A percentile compares a stretch with the other conserved stretches of the same genome.
Conservation (phyloP, 2,797 vertebrate species). For the Lepus townsendii region DNA sequence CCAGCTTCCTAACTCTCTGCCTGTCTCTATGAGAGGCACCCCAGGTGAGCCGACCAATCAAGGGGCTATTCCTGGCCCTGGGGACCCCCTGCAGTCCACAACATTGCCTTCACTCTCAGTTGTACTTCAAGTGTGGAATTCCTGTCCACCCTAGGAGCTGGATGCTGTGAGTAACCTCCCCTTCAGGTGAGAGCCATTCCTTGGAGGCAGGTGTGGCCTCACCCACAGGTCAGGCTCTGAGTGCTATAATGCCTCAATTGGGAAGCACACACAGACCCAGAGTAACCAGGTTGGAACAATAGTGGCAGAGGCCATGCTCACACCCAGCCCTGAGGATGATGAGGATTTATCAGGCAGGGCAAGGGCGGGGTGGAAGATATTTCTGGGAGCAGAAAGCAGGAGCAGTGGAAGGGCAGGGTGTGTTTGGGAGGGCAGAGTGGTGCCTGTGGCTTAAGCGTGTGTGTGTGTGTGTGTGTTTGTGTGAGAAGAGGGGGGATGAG, state of each 20-base stretch:
- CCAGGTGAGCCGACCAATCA: fast-evolving
- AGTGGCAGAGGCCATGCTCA: background rate
- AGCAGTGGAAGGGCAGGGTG: background rate
- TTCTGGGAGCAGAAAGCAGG: background rate
- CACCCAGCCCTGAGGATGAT: background rate
- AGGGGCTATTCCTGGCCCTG: background rate
- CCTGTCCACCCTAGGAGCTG: background rate
- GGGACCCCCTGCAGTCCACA: background rate
- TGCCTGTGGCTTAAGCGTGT: background rate
- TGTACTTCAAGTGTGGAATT: background rate
- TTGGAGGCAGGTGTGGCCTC: background rate
- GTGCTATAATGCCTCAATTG: background rate
- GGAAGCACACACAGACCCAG: background rate
- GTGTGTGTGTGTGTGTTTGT: too few relatives aligned
- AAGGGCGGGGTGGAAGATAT: slow-evolving; percentile 20
- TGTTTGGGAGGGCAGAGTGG: background rate
- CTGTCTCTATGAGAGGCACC: background rate
- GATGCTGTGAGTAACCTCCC: too few relatives aligned
- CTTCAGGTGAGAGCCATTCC: background rate
- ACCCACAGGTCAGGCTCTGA: background rate
- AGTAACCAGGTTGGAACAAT: background rate
- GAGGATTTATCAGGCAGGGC: background rate
- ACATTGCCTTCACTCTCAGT: background rate
- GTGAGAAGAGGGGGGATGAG: background rate
- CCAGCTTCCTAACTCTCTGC: background rate